These are phyloP conservation scores for Conus ventricosus DNA, from an alignment of 1,140 invertebrate species.

Conservation along the genomic window DNA sequence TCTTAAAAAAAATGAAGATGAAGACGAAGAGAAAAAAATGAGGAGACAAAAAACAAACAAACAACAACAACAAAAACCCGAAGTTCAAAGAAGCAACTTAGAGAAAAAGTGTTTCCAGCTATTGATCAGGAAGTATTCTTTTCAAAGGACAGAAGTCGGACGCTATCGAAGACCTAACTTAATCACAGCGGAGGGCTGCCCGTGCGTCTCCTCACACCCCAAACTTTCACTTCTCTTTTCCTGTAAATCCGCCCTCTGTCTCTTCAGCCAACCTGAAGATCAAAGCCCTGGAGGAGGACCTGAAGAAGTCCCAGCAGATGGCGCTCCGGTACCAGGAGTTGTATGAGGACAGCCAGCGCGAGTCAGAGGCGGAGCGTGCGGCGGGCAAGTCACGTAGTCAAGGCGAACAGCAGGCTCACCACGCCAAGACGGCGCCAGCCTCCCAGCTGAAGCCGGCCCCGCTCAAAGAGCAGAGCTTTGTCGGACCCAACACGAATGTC, in stretches of 20 bases:
- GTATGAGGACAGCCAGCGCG: slow-evolving; percentile 20
- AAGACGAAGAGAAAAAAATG: too few relatives aligned
- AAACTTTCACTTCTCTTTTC: not conserved
- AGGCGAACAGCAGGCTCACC: not conserved
- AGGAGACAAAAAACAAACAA: too few relatives aligned
- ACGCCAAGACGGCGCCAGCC: not conserved
- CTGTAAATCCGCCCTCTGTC: not conserved
- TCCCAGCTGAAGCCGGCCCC: slow-evolving; percentile 3
- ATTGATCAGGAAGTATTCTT: too few relatives aligned
- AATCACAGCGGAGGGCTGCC: too few relatives aligned
- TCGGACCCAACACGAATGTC: slow-evolving; percentile 20
- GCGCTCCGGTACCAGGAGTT: slow-evolving; percentile 20
- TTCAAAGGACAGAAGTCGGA: too few relatives aligned
- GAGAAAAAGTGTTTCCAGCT: too few relatives aligned
- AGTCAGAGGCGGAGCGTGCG: not conserved
- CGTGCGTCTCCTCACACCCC: too few relatives aligned
- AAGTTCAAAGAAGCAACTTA: too few relatives aligned
- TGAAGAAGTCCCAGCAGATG: slow-evolving; percentile 29
- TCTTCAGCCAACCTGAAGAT: slow-evolving; percentile 27
- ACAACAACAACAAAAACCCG: too few relatives aligned
- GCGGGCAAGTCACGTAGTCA: not conserved
- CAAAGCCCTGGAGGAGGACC: slow-evolving; percentile 22
- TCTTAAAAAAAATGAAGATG: too few relatives aligned
- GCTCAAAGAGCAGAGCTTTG: slow-evolving; percentile 23
- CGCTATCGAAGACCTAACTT: too few relatives aligned